A percentile compares a stretch with the other conserved stretches of the same genome.
phyloP scores from a whole-genome alignment of 2,797 vertebrate genomes.

The Chromis chromis region DNA sequence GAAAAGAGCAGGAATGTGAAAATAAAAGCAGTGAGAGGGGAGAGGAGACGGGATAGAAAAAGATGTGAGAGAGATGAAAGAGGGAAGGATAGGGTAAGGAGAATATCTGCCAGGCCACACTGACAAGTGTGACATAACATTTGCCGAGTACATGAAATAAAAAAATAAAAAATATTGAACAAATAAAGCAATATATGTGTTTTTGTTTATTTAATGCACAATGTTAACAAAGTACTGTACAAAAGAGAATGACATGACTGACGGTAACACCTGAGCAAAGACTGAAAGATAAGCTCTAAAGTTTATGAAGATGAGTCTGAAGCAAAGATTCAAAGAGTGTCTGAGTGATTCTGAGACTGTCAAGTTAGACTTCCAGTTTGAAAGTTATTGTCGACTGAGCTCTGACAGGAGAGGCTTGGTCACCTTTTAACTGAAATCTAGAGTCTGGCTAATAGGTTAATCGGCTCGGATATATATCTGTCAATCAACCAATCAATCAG shows the following conservation, averaged over 20 bases:
- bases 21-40: constrained; percentile 35
- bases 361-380: too few relatives aligned
- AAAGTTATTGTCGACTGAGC: too few relatives aligned
- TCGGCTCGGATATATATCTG: too few relatives aligned
- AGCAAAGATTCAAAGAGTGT: too few relatives aligned
- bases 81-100: background rate
- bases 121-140: constrained; percentile 2
- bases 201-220: background rate
- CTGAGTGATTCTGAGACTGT: too few relatives aligned
- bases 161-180: background rate
- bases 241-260: background rate
- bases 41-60: constrained; percentile 14
- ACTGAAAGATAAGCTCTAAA: background rate
- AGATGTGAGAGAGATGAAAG: constrained; percentile 6
- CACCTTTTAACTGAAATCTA: background rate
- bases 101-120: constrained; percentile 5
- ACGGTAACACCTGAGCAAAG: background rate
- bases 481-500: too few relatives aligned
- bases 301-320: too few relatives aligned
- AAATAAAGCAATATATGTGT: background rate
- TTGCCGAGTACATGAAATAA: constrained; percentile 1
- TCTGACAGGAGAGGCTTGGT: background rate
- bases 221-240: background rate
- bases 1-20: constrained; percentile 42
- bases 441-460: background rate